These are phyloP conservation scores for Cuculus canorus DNA, from an alignment of 2,797 vertebrate genomes.

Conservation along the genomic window DNA sequence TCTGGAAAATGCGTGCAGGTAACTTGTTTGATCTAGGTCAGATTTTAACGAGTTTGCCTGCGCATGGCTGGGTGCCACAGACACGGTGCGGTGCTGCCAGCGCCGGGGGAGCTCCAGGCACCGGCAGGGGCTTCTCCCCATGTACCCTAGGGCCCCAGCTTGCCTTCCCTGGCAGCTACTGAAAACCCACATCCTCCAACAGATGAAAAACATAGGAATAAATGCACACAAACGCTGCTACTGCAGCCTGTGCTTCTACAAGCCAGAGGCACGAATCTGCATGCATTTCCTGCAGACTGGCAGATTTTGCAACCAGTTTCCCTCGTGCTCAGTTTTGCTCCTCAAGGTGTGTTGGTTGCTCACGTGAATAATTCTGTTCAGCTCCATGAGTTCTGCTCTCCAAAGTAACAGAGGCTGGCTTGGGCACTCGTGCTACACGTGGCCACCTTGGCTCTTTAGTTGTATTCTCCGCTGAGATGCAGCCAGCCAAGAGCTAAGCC, in stretches of 20 bases:
- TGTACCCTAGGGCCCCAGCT: background rate
- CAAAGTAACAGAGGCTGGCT: background rate
- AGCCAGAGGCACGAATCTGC: background rate
- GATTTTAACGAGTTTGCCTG: conserved; percentile 43
- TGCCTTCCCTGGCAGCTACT: background rate
- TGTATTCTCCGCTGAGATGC: background rate
- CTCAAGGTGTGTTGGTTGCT: background rate
- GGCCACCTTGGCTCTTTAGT: background rate
- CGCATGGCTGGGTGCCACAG: background rate
- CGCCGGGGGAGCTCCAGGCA: background rate
- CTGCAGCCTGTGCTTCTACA: background rate
- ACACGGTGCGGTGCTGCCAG: background rate
- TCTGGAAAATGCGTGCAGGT: background rate
- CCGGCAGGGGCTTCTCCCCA: background rate
- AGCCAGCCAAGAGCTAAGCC: background rate
- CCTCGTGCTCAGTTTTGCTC: background rate
- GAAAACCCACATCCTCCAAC: background rate
- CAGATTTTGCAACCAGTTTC: background rate
- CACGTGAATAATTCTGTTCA: background rate
- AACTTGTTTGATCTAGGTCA: conserved; percentile 53
- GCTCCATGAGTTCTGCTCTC: background rate
- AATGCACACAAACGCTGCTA: background rate
- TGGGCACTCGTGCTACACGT: background rate
- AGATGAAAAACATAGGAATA: background rate
- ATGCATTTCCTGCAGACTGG: background rate